phyloP scores from a whole-genome alignment of 2,888 invertebrate genomes.

The Callyntrura sp. region DNA sequence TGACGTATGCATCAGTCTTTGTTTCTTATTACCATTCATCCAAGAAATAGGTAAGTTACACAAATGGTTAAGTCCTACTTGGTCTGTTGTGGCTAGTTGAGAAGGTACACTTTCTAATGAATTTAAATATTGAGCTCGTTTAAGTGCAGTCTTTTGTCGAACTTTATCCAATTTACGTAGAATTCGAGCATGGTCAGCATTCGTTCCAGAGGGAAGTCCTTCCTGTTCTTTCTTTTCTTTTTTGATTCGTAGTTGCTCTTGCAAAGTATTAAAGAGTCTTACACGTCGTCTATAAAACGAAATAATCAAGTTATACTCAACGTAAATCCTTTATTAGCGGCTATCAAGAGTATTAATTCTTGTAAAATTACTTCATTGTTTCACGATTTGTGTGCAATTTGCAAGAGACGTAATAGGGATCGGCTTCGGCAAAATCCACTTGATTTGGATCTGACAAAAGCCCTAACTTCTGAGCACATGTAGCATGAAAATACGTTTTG shows the following conservation, averaged over 20 bases:
- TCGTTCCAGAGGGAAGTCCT: constrained; percentile 76
- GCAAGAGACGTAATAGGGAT: constrained; percentile 99
- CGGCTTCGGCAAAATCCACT: constrained; percentile 90
- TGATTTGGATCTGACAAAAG: constrained; percentile 92
- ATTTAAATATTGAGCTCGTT: constrained; percentile 72
- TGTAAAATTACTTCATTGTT: constrained; percentile 89
- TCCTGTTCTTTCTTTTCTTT: constrained; percentile 74
- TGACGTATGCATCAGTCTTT: constrained; percentile 94
- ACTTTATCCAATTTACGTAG: constrained; percentile 94
- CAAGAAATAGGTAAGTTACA: constrained; percentile 57
- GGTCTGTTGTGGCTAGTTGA: background rate
- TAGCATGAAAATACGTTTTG: constrained; percentile 98
- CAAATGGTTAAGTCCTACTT: background rate
- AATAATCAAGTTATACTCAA: too few relatives aligned
- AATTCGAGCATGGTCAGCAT: constrained; percentile 87
- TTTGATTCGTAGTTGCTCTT: constrained; percentile 82
- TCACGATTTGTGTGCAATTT: constrained; percentile 97
- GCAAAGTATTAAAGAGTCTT: constrained; percentile 77
- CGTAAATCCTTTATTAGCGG: too few relatives aligned
- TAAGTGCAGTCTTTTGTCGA: constrained; percentile 88
- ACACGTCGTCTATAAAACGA: constrained; percentile 76
- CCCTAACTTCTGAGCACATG: constrained; percentile 98
- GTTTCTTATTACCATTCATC: constrained; percentile 90
- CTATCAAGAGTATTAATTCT: too few relatives aligned
- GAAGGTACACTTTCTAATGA: constrained; percentile 58